Percentiles rank a stretch among this genome's conserved stretches.
Evolutionary conservation across 2,113 vertebrate genomes (phyloP).

Genomic region (Epinephelus moara): DNA sequence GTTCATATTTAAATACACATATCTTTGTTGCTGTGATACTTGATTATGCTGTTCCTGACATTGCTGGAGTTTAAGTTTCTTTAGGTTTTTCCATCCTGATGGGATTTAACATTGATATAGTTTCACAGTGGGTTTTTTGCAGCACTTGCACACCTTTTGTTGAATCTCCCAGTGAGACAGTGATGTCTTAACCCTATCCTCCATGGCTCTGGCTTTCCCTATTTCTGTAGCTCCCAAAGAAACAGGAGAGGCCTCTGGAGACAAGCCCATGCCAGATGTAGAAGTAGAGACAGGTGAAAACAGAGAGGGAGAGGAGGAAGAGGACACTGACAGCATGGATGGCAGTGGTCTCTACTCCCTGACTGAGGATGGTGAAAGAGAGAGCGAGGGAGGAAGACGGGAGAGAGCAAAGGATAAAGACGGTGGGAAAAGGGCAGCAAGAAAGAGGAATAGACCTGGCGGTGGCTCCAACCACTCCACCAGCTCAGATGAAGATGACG

Average conservation of each 20-base stretch:
- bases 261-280: slow-evolving; percentile 66
- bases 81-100: background rate
- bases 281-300: slow-evolving; percentile 58
- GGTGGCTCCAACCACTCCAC: slow-evolving; percentile 81
- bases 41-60: background rate
- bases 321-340: slow-evolving; percentile 97
- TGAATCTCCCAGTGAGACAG: slow-evolving; percentile 17
- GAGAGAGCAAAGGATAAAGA: slow-evolving; percentile 68
- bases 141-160: background rate
- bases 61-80: no score
- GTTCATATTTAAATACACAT: background rate
- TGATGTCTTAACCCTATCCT: slow-evolving; percentile 4
- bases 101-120: background rate
- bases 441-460: slow-evolving; percentile 83
- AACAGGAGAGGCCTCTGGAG: slow-evolving; percentile 67
- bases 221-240: slow-evolving; percentile 67
- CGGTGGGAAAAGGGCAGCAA: slow-evolving; percentile 67
- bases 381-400: slow-evolving; percentile 75
- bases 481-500: slow-evolving; percentile 85
- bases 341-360: slow-evolving; percentile 92
- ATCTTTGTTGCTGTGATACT: background rate
- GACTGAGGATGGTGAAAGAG: slow-evolving; percentile 88
- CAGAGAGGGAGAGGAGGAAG: slow-evolving; percentile 80
- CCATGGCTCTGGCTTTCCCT: slow-evolving; percentile 21
- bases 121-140: background rate